phyloP scores from a whole-genome alignment of 1,140 invertebrate species.

The Coelopa frigida region DNA sequence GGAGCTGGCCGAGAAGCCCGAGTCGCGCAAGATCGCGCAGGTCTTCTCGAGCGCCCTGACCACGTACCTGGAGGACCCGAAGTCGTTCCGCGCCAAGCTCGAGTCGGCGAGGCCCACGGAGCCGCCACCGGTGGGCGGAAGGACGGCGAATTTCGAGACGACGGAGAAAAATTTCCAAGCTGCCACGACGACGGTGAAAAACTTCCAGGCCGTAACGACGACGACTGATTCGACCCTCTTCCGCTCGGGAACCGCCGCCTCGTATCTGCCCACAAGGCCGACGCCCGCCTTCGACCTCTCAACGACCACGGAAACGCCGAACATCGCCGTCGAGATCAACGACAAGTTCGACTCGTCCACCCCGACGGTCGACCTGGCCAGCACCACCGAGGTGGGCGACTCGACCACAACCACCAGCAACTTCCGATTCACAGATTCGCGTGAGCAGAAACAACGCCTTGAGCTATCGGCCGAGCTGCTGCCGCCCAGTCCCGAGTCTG shows the following conservation, averaged over 20 bases:
- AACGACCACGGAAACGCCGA: slow-evolving; percentile 37
- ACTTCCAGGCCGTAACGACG: slow-evolving; percentile 29
- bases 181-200: slow-evolving; percentile 8
- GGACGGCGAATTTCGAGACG: too few species aligned
- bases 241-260: slow-evolving; percentile 33
- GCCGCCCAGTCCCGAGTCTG: slow-evolving; percentile 29
- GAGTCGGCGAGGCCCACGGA: slow-evolving; percentile 67
- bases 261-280: slow-evolving; percentile 37
- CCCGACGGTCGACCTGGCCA: slow-evolving; percentile 22
- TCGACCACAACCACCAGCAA: slow-evolving; percentile 23
- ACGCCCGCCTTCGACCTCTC: slow-evolving; percentile 22
- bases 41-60: slow-evolving; percentile 74
- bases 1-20: slow-evolving; percentile 50
- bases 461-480: slow-evolving; percentile 32
- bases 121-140: too few species aligned
- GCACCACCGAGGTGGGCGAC: slow-evolving; percentile 29
- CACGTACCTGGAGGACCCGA: slow-evolving; percentile 72
- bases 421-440: slow-evolving; percentile 3
- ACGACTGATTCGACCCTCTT: slow-evolving; percentile 30
- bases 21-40: slow-evolving; percentile 68
- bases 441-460: slow-evolving; percentile 13
- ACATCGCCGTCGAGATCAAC: slow-evolving; percentile 46
- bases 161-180: slow-evolving; percentile 12
- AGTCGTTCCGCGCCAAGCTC: slow-evolving; percentile 65
- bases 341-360: slow-evolving; percentile 37